Evolutionary conservation across 2,888 invertebrate species (phyloP), one percentile per base, ranked within the genome.

Genomic region (Sarcophaga rosellei): DNA sequence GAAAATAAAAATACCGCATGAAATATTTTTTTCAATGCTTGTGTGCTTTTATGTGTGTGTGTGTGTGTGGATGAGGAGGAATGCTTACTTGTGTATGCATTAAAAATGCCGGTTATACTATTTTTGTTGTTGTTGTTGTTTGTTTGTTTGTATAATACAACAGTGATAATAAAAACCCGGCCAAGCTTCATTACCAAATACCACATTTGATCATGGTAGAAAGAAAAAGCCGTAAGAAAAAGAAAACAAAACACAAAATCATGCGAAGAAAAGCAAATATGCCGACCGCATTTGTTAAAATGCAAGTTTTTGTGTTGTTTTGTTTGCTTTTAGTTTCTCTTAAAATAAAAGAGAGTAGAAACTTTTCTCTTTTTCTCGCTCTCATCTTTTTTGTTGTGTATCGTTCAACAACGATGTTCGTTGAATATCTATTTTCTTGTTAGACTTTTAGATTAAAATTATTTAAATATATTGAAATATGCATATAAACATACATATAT

Each of bases 41-140:
- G 44, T 20, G n/a, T 11, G 21, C 23, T 25, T 65, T 20, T 20
- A 10, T 11, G n/a, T 45, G 44, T 61, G 20, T 53, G 53, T 12
- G 17, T 53, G 17, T 53, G 47, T 47, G 11, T 47, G 53, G 0
- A 4, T 53, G 15, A 17, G 3, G 15, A 53, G 17, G 53, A 15
- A 17, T 53, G 4, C 4, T 15, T 17, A 4, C 4, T 15, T 53
- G 53, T 53, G 53, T 15, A 53, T 53, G 53, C 3, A 57, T 17
- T 45, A 62, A 61, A 74, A 70, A 35, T 25, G 77, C 82, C 77
- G 77, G 72, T 77, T 77, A 53, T 66, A 68, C 35, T 35, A 35
- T 35, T 35, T 35, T 35, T 35, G 35, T 35, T 35, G 2, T 72
- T 73, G 8, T 72, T 73, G 53, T 1, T 53, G 15, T 53, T 53